A percentile compares a stretch with the other conserved stretches of the same genome.
Conservation (phyloP, 2,888 invertebrate species). For the Sericinus montela region DNA sequence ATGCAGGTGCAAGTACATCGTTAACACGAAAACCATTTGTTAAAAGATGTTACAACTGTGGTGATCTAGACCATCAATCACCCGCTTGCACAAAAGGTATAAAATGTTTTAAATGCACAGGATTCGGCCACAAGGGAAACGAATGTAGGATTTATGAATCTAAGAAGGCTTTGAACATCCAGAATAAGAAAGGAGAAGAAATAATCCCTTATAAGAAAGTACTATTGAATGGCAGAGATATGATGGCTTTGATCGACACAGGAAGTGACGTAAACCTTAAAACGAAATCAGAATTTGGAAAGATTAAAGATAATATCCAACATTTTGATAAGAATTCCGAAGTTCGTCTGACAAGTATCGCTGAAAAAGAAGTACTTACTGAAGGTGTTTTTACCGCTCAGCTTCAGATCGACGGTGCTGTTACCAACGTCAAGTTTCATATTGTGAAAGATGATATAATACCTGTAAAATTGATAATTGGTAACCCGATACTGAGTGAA, state of each 20-base stretch:
- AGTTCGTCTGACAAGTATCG: no score
- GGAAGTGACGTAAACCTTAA: slow-evolving; percentile 26
- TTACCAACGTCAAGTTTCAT: no score
- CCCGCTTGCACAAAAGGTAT: slow-evolving; percentile 26
- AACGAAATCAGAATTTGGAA: no score
- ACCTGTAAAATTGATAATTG: no score
- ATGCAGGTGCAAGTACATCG: no score
- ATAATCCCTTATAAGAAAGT: slow-evolving; percentile 13
- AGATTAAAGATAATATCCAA: no score
- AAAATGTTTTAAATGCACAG: slow-evolving; percentile 35
- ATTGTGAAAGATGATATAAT: no score
- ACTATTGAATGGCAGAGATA: slow-evolving; percentile 7
- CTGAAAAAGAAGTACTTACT: no score
- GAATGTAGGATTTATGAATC: slow-evolving; percentile 15
- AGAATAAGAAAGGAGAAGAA: not conserved
- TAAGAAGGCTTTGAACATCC: slow-evolving; percentile 17
- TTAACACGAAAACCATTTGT: no score
- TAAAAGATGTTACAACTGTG: slow-evolving; percentile 24
- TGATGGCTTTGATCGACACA: slow-evolving; percentile 20
- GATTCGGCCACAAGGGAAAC: slow-evolving; percentile 29
- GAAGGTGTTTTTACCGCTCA: no score
- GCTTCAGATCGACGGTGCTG: no score
- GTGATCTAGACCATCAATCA: slow-evolving; percentile 17
- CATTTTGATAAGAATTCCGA: no score
- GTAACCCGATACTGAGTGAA: slow-evolving; percentile 25